Conservation (phyloP, 2,888 invertebrate genomes). For the Tanytarsus gracilentus region DNA sequence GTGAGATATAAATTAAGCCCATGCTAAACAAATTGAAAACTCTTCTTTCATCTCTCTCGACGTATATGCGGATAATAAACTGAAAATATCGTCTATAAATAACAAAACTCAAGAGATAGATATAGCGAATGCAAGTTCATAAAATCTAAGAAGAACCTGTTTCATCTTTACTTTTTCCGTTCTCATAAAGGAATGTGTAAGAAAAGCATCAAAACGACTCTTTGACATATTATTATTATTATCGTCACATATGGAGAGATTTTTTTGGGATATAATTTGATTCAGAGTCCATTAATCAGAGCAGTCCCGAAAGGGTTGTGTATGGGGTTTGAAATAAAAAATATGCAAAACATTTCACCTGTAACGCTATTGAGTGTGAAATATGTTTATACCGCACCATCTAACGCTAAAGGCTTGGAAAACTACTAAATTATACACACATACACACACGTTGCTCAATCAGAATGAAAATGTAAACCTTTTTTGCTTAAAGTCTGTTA, state of each 20-base stretch:
- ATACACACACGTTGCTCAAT: constrained; percentile 26
- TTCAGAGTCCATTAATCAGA: not conserved
- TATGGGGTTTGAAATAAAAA: not conserved
- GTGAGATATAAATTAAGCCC: not conserved
- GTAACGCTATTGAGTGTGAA: constrained; percentile 28
- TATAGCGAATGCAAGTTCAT: not conserved
- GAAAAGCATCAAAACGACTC: too few relatives aligned
- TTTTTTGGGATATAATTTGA: not conserved
- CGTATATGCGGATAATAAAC: not conserved
- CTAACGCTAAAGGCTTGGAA: too few relatives aligned
- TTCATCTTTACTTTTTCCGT: too few relatives aligned
- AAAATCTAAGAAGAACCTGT: constrained; percentile 12
- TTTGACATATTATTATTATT: too few relatives aligned
- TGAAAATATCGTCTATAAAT: constrained; percentile 18
- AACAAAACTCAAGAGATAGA: constrained; percentile 7
- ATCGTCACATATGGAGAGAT: too few relatives aligned
- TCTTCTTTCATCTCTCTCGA: not conserved
- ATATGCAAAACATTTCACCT: constrained; percentile 25
- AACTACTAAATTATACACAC: constrained; percentile 28
- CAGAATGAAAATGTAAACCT: not conserved
- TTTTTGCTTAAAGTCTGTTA: not conserved
- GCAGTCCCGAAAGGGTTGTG: not conserved
- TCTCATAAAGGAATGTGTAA: too few relatives aligned
- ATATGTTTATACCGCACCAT: too few relatives aligned
- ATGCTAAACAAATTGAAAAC: not conserved